Percentiles rank a stretch among this genome's conserved stretches.
phyloP scores from a whole-genome alignment of 2,797 vertebrate species.

The Bufotes viridis region DNA sequence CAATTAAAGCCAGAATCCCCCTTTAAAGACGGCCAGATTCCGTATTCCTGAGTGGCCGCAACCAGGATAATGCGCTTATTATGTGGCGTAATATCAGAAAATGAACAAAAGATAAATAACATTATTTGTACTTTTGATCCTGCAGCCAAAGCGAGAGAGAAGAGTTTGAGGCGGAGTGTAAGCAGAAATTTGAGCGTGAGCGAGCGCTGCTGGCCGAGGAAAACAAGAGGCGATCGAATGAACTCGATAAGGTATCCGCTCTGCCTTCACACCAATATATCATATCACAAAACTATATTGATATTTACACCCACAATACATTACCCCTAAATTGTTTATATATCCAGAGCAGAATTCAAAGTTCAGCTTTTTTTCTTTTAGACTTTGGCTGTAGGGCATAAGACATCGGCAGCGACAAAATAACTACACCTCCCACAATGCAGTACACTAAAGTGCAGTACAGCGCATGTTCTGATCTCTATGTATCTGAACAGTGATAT shows the following conservation, averaged over 20 bases:
- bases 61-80: not conserved
- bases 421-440: not conserved
- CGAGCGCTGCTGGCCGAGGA: slow-evolving; percentile 85
- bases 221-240: slow-evolving; percentile 92
- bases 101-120: not conserved
- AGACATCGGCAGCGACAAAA: no score
- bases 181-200: slow-evolving; percentile 94
- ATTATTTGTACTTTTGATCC: slow-evolving; percentile 2
- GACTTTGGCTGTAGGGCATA: not conserved
- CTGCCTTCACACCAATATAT: not conserved
- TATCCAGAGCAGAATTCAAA: not conserved
- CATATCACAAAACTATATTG: not conserved
- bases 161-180: slow-evolving; percentile 91
- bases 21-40: no score
- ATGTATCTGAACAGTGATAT: no score
- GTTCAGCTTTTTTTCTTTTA: not conserved
- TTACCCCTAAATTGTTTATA: not conserved
- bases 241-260: slow-evolving; percentile 89
- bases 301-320: not conserved
- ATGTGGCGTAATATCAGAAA: not conserved
- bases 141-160: slow-evolving; percentile 91
- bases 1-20: no score
- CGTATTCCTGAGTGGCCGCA: no score
- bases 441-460: not conserved
- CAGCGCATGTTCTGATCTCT: not conserved